A percentile compares a stretch with the other conserved stretches of the same genome.
Conservation (phyloP, 2,888 invertebrate genomes). For the Hypomecis punctinalis region DNA sequence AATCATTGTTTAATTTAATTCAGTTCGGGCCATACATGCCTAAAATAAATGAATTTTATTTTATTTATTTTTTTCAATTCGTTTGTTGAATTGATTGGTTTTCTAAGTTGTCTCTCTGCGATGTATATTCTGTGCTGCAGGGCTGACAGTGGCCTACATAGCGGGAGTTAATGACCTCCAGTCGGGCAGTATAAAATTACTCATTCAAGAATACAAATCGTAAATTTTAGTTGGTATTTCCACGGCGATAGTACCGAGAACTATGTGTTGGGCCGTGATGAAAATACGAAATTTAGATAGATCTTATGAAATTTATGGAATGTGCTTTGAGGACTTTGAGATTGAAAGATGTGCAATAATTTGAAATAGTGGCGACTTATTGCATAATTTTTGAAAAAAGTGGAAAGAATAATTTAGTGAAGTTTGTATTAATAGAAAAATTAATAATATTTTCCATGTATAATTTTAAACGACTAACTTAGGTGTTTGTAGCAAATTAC, state of each 20-base stretch:
- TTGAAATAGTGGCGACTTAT: too few species aligned
- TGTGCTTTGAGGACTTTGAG: not conserved
- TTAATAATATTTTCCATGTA: too few species aligned
- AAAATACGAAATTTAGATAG: not conserved
- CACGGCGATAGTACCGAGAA: slow-evolving; percentile 22
- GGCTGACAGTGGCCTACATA: slow-evolving; percentile 66
- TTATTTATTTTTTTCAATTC: too few species aligned
- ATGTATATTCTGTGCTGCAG: slow-evolving; percentile 38
- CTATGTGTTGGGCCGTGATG: slow-evolving; percentile 9
- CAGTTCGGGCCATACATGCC: too few species aligned
- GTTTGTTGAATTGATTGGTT: not conserved
- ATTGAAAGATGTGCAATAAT: not conserved
- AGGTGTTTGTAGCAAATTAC: too few species aligned
- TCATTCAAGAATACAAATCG: slow-evolving; percentile 60
- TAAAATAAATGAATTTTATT: too few species aligned
- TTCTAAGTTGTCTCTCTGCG: not conserved
- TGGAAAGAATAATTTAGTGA: too few species aligned
- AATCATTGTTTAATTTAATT: too few species aligned
- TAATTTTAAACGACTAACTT: too few species aligned
- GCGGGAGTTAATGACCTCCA: slow-evolving; percentile 69
- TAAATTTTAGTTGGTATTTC: slow-evolving; percentile 44
- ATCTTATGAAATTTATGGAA: not conserved
- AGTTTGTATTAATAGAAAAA: too few species aligned
- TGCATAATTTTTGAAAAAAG: too few species aligned
- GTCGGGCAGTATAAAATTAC: slow-evolving; percentile 59